Conservation (phyloP, 2,888 invertebrate species). For the Aethes cnicana region DNA sequence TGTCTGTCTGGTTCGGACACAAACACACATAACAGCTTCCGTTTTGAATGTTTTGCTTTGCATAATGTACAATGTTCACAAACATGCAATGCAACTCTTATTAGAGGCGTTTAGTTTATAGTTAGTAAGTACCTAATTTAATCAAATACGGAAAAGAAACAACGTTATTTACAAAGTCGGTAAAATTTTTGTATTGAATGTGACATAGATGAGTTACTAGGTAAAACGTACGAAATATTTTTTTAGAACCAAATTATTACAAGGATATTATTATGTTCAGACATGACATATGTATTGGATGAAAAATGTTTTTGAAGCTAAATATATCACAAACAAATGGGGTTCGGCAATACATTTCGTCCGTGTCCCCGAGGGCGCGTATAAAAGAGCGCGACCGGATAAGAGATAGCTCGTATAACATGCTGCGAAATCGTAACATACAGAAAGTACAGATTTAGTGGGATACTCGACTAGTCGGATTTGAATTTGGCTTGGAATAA, state of each 20-base stretch:
- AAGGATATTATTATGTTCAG: too few relatives aligned
- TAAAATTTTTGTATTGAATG: too few relatives aligned
- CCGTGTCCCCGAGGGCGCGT: slow-evolving; percentile 5
- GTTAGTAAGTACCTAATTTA: too few relatives aligned
- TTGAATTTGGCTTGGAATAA: too few relatives aligned
- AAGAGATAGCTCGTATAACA: slow-evolving; percentile 6
- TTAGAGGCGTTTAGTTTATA: too few relatives aligned
- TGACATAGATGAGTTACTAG: too few relatives aligned
- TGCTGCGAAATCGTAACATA: slow-evolving; percentile 1
- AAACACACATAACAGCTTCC: slow-evolving; percentile 2
- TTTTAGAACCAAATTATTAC: too few relatives aligned
- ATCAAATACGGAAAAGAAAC: too few relatives aligned
- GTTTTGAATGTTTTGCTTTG: not conserved
- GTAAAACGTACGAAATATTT: too few relatives aligned
- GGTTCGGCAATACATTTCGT: not conserved
- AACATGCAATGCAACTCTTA: too few relatives aligned
- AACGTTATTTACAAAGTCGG: too few relatives aligned
- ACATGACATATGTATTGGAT: not conserved
- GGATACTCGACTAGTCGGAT: too few relatives aligned
- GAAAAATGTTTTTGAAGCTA: not conserved
- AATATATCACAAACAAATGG: slow-evolving; percentile 13
- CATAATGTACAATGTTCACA: not conserved
- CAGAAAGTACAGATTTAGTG: not conserved
- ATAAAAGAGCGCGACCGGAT: slow-evolving; percentile 12
- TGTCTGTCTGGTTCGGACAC: not conserved